Base-by-base conservation (phyloP, 2,797 vertebrate species). In the Gouania willdenowi region DNA sequence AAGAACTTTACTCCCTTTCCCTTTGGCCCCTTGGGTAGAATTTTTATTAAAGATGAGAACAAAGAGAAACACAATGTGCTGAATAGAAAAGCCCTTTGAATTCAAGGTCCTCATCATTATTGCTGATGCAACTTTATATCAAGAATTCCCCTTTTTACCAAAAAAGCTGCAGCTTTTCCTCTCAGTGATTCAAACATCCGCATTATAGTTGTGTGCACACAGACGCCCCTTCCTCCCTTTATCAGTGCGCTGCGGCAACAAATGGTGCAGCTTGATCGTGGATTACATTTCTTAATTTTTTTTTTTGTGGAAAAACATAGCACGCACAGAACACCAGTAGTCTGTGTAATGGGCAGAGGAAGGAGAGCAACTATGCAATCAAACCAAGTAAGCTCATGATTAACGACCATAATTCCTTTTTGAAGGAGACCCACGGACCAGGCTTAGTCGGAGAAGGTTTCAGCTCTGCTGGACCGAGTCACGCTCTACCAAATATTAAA, bases 361-460 rank as follows among this genome's bases (percentile, higher is more conserved):
- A 75, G 39, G 57, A 41, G 78, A 76, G 24, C 65, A 77, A 71
- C 41, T 13, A 51, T 53, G 62, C 19, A 31, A 50, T 39, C 17
- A 65, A 20, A 57, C 32, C 54, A 59, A 40, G 30, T 60, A 66
- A 75, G 62, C 62, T 82, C 67, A 77, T 54, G 69, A 65, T 79
- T 87, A 87, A 84, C 73, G 70, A 82, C 45, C 61, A 70, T 63
- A 73, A 71, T 80, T 70, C 72, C 57, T 71, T 65, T n/a, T 75
- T 46, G 28, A 42, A 20, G 37, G 52, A 62, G 68, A 76, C 53
- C 38, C 35, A n/a, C n/a, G 57, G 66, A 63, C 66, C 67, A 72
- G n/a, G 65, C 47, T 49, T 58, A 52, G 53, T 35, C 15, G 27
- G 23, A 62, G 43, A 45, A 71, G 73, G 71, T 65, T 49, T 71